Evolutionary conservation across 2,797 vertebrate species (phyloP).

Genomic region (Chelidonichthys spinosus): DNA sequence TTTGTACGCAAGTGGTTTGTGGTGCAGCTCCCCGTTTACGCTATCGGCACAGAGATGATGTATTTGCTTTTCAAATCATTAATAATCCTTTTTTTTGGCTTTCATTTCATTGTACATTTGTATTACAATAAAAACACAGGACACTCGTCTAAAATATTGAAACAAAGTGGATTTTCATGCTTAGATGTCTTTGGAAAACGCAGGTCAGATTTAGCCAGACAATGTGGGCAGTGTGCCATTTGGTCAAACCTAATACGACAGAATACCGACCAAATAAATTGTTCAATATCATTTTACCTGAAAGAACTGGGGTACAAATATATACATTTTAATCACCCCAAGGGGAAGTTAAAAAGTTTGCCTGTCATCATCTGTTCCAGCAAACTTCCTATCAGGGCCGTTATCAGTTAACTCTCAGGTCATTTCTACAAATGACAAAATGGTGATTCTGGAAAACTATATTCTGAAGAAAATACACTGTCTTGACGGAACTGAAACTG

Average conservation of each 20-base stretch:
- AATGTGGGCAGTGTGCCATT: neutral
- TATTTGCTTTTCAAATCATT: neutral
- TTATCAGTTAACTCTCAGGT: neutral
- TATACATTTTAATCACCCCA: neutral
- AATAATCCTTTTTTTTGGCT: conserved; percentile 12
- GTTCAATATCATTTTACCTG: neutral
- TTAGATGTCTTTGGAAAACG: conserved; percentile 22
- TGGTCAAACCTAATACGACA: conserved; percentile 12
- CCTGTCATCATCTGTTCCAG: neutral
- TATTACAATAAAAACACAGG: neutral
- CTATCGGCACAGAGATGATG: neutral
- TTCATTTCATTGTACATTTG: neutral
- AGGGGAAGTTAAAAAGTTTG: neutral
- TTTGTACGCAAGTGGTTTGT: neutral
- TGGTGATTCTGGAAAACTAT: neutral
- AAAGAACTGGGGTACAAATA: neutral
- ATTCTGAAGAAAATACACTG: neutral
- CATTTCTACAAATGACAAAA: neutral
- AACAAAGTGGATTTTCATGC: conserved; percentile 6
- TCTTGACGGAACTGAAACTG: neutral
- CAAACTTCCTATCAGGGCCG: neutral
- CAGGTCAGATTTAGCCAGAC: neutral
- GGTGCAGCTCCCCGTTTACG: neutral
- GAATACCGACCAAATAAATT: neutral
- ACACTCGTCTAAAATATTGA: neutral